phyloP scores from a whole-genome alignment of 2,888 invertebrate genomes.

The Adineta ricciae region DNA sequence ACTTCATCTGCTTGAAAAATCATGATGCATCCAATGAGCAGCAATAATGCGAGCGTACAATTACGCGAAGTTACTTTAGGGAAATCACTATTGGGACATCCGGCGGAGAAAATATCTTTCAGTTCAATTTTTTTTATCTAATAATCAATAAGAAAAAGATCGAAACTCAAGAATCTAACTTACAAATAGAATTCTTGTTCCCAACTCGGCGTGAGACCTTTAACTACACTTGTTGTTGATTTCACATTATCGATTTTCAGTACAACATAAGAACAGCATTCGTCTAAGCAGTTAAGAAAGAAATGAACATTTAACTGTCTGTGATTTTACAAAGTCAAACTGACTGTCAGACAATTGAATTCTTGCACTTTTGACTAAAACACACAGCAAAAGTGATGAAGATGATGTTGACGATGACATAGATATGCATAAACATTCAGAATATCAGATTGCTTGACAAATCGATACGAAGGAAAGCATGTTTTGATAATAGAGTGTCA shows the following conservation, averaged over 20 bases:
- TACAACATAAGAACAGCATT: conserved; percentile 67
- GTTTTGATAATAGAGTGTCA: background rate
- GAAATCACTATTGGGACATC: background rate
- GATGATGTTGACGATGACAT: background rate
- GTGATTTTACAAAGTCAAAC: too few relatives aligned
- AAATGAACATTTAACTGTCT: too few relatives aligned
- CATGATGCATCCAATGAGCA: too few relatives aligned
- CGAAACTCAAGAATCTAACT: too few relatives aligned
- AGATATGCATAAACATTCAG: background rate
- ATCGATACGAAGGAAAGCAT: background rate
- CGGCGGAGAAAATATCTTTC: too few relatives aligned
- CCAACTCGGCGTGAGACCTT: conserved; percentile 89
- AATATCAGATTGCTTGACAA: background rate
- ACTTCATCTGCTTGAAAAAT: too few relatives aligned
- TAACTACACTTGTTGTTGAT: conserved; percentile 88
- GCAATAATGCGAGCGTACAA: background rate
- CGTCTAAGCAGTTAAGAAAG: background rate
- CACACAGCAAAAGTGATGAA: background rate
- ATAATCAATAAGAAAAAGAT: too few relatives aligned
- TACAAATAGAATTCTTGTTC: conserved; percentile 97
- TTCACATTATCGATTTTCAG: conserved; percentile 94
- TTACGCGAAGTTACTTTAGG: background rate
- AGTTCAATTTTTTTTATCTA: background rate
- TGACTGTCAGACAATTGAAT: background rate
- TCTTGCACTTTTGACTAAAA: conserved; percentile 4